Base-by-base conservation (phyloP, 2,888 invertebrate species). In the Odontothrips loti region DNA sequence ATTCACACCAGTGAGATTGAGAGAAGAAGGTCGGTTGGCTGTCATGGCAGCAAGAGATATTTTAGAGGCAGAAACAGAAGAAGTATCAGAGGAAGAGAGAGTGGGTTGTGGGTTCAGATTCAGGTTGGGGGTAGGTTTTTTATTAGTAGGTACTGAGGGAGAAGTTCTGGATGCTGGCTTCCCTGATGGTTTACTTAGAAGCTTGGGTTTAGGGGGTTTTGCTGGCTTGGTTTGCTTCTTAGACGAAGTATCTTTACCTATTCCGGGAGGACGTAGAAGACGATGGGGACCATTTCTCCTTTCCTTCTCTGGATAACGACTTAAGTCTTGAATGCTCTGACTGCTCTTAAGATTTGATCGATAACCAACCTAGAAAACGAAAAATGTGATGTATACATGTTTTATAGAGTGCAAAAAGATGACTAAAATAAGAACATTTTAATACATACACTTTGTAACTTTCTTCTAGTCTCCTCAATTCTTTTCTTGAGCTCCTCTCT, bases 251-350 rank as follows among this genome's bases (percentile, higher is more conserved):
- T 75, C 68, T 75, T 75, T 75, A 75, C 68, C 68, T 75, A 75
- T 75, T 75, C 68, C 68, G 8, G 68, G 68, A 12, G 68, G 68
- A 27, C 68, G 68, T 23, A 75, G 68, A n/a, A 75, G 12, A 27
- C 68, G 82, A 79, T 83, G 84, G 80, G 84, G 83, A 68, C 83
- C 87, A 85, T 84, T 87, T 86, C 68, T 75, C 27, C 68, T 75
- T 75, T 89, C 89, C 83, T 88, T 89, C 85, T 90, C 90, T 12
- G 90, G 90, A 82, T 90, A 91, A 86, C 94, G 92, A 84, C 94
- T 95, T 47, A 96, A 89, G 86, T 96, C 96, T 84, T 93, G 93
- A 82, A 95, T 95, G 82, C 95, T 96, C 87, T 96, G 95, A 86
- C 95, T 96, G 85, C 93, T 92, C 86, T 94, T 94, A 82, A 96